Conservation (phyloP, 2,113 vertebrate species). For the Melanocharis versteri region DNA sequence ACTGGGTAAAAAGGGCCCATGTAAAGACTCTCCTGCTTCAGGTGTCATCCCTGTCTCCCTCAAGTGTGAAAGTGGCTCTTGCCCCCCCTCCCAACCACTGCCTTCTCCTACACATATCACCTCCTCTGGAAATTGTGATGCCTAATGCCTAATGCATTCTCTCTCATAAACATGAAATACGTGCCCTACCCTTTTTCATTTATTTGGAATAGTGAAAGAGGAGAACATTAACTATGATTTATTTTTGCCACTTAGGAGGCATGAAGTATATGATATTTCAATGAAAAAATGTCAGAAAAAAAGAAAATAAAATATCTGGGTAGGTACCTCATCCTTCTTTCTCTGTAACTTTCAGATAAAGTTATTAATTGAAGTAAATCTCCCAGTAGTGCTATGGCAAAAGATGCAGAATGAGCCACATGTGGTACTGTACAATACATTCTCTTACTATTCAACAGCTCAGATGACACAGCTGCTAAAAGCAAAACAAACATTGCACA, state of each 20-base stretch:
- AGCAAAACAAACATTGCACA: neutral
- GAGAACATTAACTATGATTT: neutral
- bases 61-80: neutral
- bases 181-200: neutral
- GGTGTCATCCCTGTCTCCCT: neutral
- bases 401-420: neutral
- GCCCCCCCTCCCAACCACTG: rapidly evolving
- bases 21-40: neutral
- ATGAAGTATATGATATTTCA: neutral
- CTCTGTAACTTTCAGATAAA: neutral
- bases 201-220: neutral
- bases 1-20: neutral
- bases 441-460: neutral
- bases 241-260: neutral
- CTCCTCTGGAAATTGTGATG: neutral
- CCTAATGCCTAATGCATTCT: neutral
- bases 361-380: neutral
- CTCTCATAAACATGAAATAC: neutral
- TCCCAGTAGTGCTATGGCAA: neutral
- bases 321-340: neutral
- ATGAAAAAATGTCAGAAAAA: neutral
- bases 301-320: no score
- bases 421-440: neutral
- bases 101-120: neutral
- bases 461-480: neutral